Evolutionary conservation across 2,797 vertebrate genomes (phyloP), one percentile per base, ranked within the genome.

Genomic region (Pagetopsis macropterus): DNA sequence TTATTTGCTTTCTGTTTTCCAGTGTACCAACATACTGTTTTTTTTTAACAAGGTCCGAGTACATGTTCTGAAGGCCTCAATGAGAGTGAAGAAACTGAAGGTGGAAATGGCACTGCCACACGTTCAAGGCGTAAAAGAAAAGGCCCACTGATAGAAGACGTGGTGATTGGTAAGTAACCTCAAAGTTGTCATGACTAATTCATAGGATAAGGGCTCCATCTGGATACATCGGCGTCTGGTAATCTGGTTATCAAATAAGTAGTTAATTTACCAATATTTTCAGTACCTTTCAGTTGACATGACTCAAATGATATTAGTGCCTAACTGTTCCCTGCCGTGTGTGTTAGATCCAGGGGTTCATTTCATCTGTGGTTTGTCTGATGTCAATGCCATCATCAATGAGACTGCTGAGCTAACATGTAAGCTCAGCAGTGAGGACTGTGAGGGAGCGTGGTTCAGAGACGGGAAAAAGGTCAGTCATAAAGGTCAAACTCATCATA

Each of bases 391-490:
- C 1, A 66, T 90, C 57, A 93, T 93, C 41, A 93, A 93, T 5
- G 91, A 96, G 48, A 62, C 87, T 0, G 91, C 93, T 3, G 89
- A 94, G 60, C 84, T 97, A 10, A 92, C 91, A 5, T 97, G 95
- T 63, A 94, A 92, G 55, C 92, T 97, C 81, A 95, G 88, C 88
- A 93, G 80, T 21, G 91, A 95, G 7, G 87, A 94, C 1, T 92
- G 94, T 41, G 89, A 93, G 0, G 96, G 96, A 40, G 41, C 31
- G 76, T 97, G 97, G 96, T 96, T 94, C 89, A 96, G 94, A 87
- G 95, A 96, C 15, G 94, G 95, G 13, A 90, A 92, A 50, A 92
- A 97, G 96, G 97, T 98, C 31, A 65, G 90, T 69, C 10, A 9
- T 37, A 14, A 45, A 62, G 21, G 43, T 57, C 17, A 44, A 59